Base-by-base conservation (phyloP, 2,888 invertebrate genomes). In the Stictocephala bisonia region DNA sequence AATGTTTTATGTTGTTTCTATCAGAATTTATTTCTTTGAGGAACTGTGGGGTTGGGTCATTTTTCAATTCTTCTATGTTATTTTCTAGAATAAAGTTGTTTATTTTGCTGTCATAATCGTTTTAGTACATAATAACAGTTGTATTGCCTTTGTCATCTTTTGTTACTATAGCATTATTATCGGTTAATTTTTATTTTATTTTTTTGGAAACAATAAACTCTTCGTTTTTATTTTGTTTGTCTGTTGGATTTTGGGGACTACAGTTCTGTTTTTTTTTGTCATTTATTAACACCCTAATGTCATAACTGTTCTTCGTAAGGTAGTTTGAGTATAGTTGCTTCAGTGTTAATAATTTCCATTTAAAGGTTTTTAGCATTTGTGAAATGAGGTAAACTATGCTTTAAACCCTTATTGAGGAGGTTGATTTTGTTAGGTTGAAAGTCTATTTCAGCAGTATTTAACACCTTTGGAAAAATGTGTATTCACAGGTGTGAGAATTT, bases 41-140 rank as follows among this genome's bases (percentile, higher is more conserved):
- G 24, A 50, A 50, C 7, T 6, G 3, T 3, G 51, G 24, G 24
- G 64, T 64, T 13, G 64, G 40, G 64, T 64, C 40, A 20, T 18
- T 64, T 31, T 40, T 40, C 22, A 64, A 3, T 11, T 31, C 13
- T 4, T n/a, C 1, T 24, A 64, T 64, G 22, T 40, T 31, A 11
- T 64, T 64, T 7, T 31, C 53, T 15, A 20, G 18, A 3, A 68
- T 41, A n/a, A 69, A 69, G 85, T 84, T 83, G 86, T 86, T 83
- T n/a, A 85, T 80, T 78, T 85, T 86, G 44, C 86, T 81, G 20
- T 64, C 22, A 40, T 64, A 64, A 9, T 18, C 64, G 3, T 7
- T 64, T 64, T 64, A 31, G 15, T 64, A 40, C 64, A 64, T 64
- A 15, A 64, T 40, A 1, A 64, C 64, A 22, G 40, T 64, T 22